Evolutionary conservation across 2,888 invertebrate species (phyloP).

Genomic region (Seira musarum): DNA sequence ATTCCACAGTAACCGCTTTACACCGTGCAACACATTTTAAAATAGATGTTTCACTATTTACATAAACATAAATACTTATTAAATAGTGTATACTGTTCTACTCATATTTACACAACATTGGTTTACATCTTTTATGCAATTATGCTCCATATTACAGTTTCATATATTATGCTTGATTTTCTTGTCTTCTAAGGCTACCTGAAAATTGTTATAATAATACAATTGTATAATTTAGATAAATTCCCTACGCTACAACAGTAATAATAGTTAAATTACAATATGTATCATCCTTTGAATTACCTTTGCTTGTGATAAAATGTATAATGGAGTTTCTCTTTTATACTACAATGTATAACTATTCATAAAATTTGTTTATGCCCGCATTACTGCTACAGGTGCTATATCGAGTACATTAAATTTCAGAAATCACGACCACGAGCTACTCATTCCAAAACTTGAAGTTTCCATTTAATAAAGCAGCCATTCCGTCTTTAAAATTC

Average conservation of each 20-base stretch:
- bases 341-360: constrained; percentile 39
- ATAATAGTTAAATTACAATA: constrained; percentile 8
- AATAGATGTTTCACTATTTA: constrained; percentile 23
- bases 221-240: constrained; percentile 26
- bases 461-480: constrained; percentile 52
- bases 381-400: constrained; percentile 30
- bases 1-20: too few species aligned
- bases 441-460: constrained; percentile 45
- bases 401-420: constrained; percentile 58
- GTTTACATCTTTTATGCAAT: constrained; percentile 13
- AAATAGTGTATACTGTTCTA: not conserved
- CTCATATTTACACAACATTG: not conserved
- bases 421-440: constrained; percentile 61
- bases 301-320: not conserved
- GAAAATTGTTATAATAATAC: constrained; percentile 52
- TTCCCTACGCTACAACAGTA: constrained; percentile 12
- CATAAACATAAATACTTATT: constrained; percentile 44
- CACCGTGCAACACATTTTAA: not conserved
- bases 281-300: constrained; percentile 15
- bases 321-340: constrained; percentile 50
- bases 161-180: constrained; percentile 16
- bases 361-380: constrained; percentile 50
- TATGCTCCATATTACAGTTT: constrained; percentile 3
- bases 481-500: constrained; percentile 46
- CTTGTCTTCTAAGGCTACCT: constrained; percentile 37